Evolutionary conservation across 2,888 invertebrate species (phyloP), one percentile per base, ranked within the genome.

Genomic region (Caenorhabditis sp.): DNA sequence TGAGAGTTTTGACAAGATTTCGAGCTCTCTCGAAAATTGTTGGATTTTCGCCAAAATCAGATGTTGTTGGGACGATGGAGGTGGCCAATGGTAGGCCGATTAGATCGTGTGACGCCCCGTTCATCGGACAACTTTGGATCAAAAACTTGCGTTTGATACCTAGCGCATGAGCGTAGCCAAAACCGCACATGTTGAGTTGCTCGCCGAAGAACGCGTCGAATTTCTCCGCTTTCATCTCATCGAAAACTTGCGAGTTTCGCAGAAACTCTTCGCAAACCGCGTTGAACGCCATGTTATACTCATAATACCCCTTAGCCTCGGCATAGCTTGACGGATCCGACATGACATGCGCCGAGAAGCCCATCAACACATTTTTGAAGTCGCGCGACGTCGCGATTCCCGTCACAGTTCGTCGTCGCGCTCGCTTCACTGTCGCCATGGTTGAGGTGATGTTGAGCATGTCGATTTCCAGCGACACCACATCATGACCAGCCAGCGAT

Each of bases 401-500:
- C 2, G 24, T 14, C 5, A 26, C 6, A 26, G 19, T 27, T 19
- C 27, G 3, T n/a, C 58, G 26, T 58, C 17, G 24, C 1, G 26
- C 58, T 8, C 3, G 12, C 19, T 58, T 58, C 58, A 19, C 58
- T 3, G 53, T 21, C n/a, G 17, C 21, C 24, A 23, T 53, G 4
- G n/a, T n/a, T n/a, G 53, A 53, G 21, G 69, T 55, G n/a, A 79
- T 76, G 36, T 65, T 57, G 14, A 77, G 54, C 54, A 72, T 75
- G 36, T 79, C 79, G 2, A 76, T 64, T 67, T 79, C 79, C 17
- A 79, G 65, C 0, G 77, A 24, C 36, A 82, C 82, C 60, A 83
- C 83, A 49, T 83, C 71, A 62, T 83, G 83, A 6, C 81, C 82
- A 23, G 81, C 83, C 49, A 60, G 64, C 14, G 76, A 81, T 27